Conservation (phyloP, 2,113 vertebrate species). For the Eptesicus fuscus region DNA sequence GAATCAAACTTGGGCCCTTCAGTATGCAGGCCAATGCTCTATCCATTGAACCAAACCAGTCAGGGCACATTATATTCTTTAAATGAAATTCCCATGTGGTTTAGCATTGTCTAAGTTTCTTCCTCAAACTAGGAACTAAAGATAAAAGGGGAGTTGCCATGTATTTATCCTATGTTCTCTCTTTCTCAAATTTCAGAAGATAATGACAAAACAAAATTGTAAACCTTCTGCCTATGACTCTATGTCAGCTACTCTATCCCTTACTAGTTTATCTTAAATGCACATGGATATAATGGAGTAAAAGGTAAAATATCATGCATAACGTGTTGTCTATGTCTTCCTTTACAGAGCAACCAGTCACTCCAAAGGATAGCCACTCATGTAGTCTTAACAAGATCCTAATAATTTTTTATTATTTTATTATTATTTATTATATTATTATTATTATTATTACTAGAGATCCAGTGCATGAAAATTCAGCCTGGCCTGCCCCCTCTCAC, state of each 20-base stretch:
- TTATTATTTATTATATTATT: too few relatives aligned
- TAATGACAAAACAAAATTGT: neutral
- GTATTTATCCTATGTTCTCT: neutral
- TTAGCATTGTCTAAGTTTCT: neutral
- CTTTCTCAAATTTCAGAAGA: neutral
- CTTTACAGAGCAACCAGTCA: neutral
- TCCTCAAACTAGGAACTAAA: neutral
- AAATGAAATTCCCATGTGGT: neutral
- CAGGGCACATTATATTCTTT: neutral
- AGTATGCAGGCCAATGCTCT: too few relatives aligned
- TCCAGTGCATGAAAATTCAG: too few relatives aligned
- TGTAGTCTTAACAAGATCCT: neutral
- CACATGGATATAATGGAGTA: neutral
- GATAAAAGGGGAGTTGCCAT: rapidly evolving
- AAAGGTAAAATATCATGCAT: neutral
- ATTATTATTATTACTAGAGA: too few relatives aligned
- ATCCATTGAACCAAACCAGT: too few relatives aligned
- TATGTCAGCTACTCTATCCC: neutral
- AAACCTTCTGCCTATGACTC: neutral
- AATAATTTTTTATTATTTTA: neutral
- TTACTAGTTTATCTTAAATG: neutral
- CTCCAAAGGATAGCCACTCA: neutral
- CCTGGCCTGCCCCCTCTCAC: too few relatives aligned
- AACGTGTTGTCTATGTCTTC: neutral
- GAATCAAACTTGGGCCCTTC: too few relatives aligned